phyloP scores from a whole-genome alignment of 2,113 vertebrate species.

The Pomatostomus ruficeps region DNA sequence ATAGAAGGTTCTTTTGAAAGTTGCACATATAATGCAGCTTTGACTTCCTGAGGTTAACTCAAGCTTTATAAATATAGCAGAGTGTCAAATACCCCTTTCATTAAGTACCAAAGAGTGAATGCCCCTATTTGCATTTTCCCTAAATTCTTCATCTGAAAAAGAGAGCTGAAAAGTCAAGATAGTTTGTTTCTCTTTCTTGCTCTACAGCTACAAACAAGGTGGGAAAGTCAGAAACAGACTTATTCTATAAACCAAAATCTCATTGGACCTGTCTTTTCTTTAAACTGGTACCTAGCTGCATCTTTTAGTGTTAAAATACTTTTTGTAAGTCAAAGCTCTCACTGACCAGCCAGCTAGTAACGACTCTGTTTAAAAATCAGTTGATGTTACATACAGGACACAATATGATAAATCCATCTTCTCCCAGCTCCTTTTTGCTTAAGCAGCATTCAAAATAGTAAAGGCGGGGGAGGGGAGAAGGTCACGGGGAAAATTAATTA shows the following conservation, averaged over 20 bases:
- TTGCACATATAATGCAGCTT: neutral
- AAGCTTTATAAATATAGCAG: conserved; percentile 1
- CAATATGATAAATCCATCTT: neutral
- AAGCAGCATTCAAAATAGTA: neutral
- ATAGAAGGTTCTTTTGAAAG: neutral
- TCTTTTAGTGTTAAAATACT: neutral
- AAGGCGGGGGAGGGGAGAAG: neutral
- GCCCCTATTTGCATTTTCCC: neutral
- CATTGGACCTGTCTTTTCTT: neutral
- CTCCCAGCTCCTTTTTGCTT: neutral
- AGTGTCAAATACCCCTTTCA: conserved; percentile 10
- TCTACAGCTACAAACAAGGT: neutral
- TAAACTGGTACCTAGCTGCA: neutral
- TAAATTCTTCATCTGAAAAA: neutral
- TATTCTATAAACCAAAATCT: neutral
- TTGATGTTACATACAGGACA: neutral
- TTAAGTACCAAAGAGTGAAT: neutral
- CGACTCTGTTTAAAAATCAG: neutral
- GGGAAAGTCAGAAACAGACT: neutral
- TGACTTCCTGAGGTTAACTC: conserved; percentile 21
- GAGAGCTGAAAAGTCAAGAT: neutral
- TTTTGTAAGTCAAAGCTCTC: neutral
- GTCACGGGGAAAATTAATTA: neutral
- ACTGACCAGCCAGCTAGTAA: neutral
- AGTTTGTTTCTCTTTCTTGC: neutral